A percentile compares a stretch with the other conserved stretches of the same genome.
Conservation (phyloP, 2,888 invertebrate species). For the Brachycybe producta region DNA sequence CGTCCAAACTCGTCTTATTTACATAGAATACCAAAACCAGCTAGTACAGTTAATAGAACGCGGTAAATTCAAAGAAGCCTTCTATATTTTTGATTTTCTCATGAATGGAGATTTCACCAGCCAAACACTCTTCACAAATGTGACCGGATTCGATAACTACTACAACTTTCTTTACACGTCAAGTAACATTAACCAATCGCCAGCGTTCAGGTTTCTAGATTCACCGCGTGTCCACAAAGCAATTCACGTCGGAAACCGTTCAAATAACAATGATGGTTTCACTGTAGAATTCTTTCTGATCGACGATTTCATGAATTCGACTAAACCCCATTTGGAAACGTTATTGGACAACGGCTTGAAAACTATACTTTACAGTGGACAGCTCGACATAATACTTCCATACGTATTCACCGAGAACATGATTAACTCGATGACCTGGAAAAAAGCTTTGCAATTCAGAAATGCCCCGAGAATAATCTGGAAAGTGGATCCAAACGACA, state of each 20-base stretch:
- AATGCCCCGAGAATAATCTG: conserved; percentile 20
- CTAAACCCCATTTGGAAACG: conserved; percentile 41
- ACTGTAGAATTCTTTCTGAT: conserved; percentile 58
- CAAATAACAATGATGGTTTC: conserved; percentile 47
- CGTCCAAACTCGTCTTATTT: conserved; percentile 23
- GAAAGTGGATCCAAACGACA: conserved; percentile 29
- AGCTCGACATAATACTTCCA: conserved; percentile 54
- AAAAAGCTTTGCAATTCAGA: background rate
- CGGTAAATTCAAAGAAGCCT: conserved; percentile 21
- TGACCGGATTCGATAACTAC: conserved; percentile 61
- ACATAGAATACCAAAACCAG: conserved; percentile 23
- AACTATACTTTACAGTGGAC: conserved; percentile 65
- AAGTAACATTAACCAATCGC: conserved; percentile 35
- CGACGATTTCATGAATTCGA: conserved; percentile 66
- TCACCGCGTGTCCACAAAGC: conserved; percentile 48
- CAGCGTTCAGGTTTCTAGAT: conserved; percentile 51
- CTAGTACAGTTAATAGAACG: conserved; percentile 22
- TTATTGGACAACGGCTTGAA: conserved; percentile 32
- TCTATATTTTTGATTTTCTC: conserved; percentile 47
- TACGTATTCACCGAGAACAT: conserved; percentile 21
- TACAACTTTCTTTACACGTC: conserved; percentile 56
- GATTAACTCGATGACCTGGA: conserved; percentile 28
- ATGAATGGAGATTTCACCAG: conserved; percentile 52
- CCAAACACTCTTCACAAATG: conserved; percentile 52
- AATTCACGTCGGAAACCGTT: conserved; percentile 70